Evolutionary conservation across 2,113 vertebrate genomes (phyloP).

Genomic region (Baryphthengus martii): DNA sequence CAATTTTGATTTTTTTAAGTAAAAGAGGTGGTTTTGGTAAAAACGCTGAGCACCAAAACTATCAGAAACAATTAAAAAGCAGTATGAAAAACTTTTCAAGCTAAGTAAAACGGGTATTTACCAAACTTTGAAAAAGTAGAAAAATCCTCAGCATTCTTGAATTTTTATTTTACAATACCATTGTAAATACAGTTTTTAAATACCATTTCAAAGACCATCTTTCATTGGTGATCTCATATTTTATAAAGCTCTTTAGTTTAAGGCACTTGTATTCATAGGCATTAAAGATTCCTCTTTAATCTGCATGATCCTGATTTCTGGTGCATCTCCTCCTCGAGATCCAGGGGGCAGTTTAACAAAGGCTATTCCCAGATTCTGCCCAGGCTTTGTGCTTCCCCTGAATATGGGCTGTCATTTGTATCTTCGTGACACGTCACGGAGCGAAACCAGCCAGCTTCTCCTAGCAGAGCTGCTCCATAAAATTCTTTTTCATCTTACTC

Average conservation of each 20-base stretch:
- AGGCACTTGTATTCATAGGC: background rate
- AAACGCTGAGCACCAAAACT: background rate
- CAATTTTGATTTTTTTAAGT: background rate
- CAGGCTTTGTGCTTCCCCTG: background rate
- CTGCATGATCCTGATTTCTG: background rate
- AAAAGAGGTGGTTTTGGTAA: accelerated
- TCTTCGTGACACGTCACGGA: conserved; percentile 49
- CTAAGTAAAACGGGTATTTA: background rate
- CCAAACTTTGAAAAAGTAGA: background rate
- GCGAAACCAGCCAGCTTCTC: background rate
- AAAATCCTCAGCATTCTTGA: background rate
- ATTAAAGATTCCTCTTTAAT: background rate
- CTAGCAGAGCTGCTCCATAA: background rate
- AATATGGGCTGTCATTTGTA: background rate
- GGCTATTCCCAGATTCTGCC: background rate
- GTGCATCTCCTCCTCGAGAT: background rate
- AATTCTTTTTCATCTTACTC: conserved; percentile 6
- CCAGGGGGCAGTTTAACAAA: conserved; percentile 52
- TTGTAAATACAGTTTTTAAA: too few relatives aligned
- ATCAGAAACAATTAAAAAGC: background rate
- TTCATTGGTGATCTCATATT: background rate
- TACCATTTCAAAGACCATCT: too few relatives aligned
- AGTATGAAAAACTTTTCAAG: background rate
- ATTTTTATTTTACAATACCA: background rate
- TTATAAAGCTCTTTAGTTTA: background rate